Evolutionary conservation across 2,888 invertebrate genomes (phyloP).

Genomic region (Anodontia alba): DNA sequence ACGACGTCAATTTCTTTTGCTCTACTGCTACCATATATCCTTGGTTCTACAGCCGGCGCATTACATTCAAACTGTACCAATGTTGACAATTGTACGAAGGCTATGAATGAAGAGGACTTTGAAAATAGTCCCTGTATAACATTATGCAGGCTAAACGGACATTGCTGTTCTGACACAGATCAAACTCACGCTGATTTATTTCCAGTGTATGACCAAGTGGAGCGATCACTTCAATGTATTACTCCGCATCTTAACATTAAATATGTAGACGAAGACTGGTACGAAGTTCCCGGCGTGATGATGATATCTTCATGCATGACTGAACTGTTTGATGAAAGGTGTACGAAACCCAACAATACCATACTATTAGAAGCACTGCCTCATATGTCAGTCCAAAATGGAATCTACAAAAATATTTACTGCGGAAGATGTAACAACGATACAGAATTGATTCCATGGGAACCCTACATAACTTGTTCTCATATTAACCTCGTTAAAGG

Average conservation of each 20-base stretch:
- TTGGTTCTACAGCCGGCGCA: too few species aligned
- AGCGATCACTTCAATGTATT: background rate
- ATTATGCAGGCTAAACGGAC: background rate
- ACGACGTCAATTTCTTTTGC: too few species aligned
- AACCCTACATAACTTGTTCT: conserved; percentile 42
- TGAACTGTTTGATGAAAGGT: conserved; percentile 28
- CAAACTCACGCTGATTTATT: background rate
- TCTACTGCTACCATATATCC: too few species aligned
- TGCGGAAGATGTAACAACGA: conserved; percentile 43
- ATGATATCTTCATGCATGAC: conserved; percentile 18
- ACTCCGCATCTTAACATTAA: background rate
- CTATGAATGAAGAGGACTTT: too few species aligned
- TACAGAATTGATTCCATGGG: conserved; percentile 35
- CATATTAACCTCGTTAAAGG: conserved; percentile 28
- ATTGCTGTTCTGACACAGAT: background rate
- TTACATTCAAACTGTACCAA: too few species aligned
- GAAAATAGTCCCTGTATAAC: too few species aligned
- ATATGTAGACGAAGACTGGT: background rate
- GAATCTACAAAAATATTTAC: conserved; percentile 43
- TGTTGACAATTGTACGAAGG: too few species aligned
- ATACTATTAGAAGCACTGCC: conserved; percentile 35
- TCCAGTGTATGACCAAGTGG: background rate
- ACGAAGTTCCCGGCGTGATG: background rate
- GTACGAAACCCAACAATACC: conserved; percentile 24
- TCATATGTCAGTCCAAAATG: conserved; percentile 10